A percentile compares a stretch with the other conserved stretches of the same genome.
Evolutionary conservation across 2,113 vertebrate species (phyloP).

Genomic region (Sarotherodon lohbergeri): DNA sequence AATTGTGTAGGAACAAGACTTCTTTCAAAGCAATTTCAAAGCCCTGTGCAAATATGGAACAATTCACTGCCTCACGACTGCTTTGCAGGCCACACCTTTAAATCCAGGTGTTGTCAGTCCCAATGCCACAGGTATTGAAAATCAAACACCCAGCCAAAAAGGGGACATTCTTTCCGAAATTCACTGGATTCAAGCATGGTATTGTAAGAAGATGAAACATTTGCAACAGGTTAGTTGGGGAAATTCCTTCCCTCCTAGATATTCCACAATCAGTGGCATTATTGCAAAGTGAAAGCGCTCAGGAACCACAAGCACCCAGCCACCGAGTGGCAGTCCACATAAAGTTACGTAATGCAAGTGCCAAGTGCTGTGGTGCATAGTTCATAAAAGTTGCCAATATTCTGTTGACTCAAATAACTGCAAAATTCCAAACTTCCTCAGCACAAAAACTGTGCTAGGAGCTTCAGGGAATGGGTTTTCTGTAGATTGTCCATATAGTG

Average conservation of each 20-base stretch:
- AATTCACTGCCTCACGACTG: background rate
- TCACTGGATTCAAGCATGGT: background rate
- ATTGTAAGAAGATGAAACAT: background rate
- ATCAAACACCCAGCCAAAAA: background rate
- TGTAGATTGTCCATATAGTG: background rate
- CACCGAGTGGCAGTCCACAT: background rate
- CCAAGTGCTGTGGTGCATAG: background rate
- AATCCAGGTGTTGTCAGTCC: background rate
- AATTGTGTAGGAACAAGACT: background rate
- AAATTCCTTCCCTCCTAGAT: background rate
- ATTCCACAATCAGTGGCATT: background rate
- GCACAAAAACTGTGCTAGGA: background rate
- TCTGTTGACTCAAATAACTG: background rate
- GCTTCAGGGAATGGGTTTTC: background rate
- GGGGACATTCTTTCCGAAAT: rapidly evolving
- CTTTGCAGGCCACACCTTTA: background rate
- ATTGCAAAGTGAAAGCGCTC: background rate
- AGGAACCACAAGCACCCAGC: background rate
- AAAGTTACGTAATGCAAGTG: background rate
- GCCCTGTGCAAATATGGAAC: background rate
- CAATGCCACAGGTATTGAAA: background rate
- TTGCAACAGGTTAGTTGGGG: background rate
- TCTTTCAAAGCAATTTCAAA: too few species aligned
- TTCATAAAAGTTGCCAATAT: background rate
- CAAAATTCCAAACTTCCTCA: background rate